Evolutionary conservation across 2,113 vertebrate species (phyloP).

Genomic region (Xiphophorus couchianus): DNA sequence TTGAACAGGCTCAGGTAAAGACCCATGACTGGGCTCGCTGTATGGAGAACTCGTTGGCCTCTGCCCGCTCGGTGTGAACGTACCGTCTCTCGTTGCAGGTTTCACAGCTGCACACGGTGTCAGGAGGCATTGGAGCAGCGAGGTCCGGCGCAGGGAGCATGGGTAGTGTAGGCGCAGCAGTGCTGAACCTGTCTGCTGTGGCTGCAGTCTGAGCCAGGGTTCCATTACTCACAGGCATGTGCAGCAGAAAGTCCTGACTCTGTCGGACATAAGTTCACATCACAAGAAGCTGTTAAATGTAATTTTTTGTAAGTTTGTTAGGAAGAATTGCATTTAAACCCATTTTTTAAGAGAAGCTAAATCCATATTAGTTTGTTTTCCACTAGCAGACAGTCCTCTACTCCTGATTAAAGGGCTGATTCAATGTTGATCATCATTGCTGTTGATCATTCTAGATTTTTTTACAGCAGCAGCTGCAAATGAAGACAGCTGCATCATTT

Average conservation of each 20-base stretch:
- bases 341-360: too few species aligned
- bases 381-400: too few species aligned
- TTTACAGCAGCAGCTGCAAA: conserved; percentile 21
- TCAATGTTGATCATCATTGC: background rate
- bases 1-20: background rate
- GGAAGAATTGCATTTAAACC: too few species aligned
- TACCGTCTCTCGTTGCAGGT: conserved; percentile 94
- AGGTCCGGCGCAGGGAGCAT: conserved; percentile 86
- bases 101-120: conserved; percentile 89
- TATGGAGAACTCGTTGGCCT: background rate
- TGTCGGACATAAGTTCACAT: conserved; percentile 49
- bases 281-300: too few species aligned
- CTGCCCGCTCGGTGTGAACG: conserved; percentile 16
- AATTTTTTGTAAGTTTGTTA: too few species aligned
- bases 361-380: too few species aligned
- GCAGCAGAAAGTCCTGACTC: conserved; percentile 95
- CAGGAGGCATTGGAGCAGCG: conserved; percentile 79
- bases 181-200: conserved; percentile 82
- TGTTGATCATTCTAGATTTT: background rate
- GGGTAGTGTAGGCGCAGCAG: conserved; percentile 85
- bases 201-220: conserved; percentile 84
- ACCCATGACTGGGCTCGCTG: background rate
- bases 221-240: conserved; percentile 88
- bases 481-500: conserved; percentile 30
- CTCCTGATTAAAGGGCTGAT: background rate